These are phyloP conservation scores for Phengaris arion DNA, from an alignment of 2,888 invertebrate genomes.

Conservation along the genomic window DNA sequence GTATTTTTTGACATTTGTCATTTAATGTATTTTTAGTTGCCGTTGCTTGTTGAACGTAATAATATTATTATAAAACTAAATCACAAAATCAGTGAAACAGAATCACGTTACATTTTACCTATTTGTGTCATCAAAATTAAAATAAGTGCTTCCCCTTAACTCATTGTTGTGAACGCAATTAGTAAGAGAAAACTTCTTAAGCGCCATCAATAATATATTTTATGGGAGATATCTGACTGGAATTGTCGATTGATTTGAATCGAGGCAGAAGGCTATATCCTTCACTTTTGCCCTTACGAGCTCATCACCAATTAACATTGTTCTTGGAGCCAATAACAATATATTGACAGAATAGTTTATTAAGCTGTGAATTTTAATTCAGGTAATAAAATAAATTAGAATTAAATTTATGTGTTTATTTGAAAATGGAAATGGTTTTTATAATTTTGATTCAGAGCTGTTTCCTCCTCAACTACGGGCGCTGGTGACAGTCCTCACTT, in stretches of 20 bases:
- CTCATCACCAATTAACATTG: slow-evolving; percentile 23
- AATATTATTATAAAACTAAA: no score
- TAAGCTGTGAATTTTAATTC: neutral
- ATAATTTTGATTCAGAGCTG: neutral
- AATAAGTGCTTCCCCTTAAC: neutral
- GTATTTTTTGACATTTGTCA: no score
- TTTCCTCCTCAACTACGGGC: no score
- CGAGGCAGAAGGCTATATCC: slow-evolving; percentile 3
- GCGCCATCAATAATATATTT: slow-evolving; percentile 15
- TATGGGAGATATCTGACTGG: neutral
- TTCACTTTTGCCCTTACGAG: slow-evolving; percentile 21
- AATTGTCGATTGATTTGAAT: slow-evolving; percentile 25
- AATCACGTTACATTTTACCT: no score
- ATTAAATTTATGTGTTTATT: neutral
- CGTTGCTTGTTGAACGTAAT: no score
- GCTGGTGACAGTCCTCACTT: no score
- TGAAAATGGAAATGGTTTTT: neutral
- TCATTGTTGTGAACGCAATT: slow-evolving; percentile 7
- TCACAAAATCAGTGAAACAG: no score
- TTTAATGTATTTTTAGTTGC: no score
- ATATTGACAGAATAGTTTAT: slow-evolving; percentile 17
- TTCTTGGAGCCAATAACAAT: slow-evolving; percentile 11
- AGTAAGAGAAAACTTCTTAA: neutral
- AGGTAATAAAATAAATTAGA: neutral
- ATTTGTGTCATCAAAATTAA: no score